A percentile compares a stretch with the other conserved stretches of the same genome.
Conservation (phyloP, 2,888 invertebrate genomes). For the Criorhina ranunculi region DNA sequence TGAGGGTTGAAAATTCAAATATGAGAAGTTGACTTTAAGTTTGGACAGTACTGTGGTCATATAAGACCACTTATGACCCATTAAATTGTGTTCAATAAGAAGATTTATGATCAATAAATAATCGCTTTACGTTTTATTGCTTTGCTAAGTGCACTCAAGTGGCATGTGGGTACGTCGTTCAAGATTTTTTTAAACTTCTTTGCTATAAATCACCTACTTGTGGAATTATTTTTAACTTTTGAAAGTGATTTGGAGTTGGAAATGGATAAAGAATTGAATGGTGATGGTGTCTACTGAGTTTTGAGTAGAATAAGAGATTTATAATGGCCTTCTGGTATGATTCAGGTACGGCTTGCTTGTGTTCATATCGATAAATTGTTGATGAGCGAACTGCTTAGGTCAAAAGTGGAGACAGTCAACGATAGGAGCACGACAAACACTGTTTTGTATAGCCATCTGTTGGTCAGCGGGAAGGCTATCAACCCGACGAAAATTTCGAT, state of each 20-base stretch:
- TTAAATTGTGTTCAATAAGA: slow-evolving; percentile 20
- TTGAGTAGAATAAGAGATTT: too few species aligned
- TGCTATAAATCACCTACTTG: background rate
- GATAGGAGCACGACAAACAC: too few species aligned
- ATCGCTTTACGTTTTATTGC: slow-evolving; percentile 22
- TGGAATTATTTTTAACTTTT: background rate
- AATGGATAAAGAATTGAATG: background rate
- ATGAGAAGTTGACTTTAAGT: background rate
- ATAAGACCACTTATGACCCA: slow-evolving; percentile 1
- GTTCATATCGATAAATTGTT: too few species aligned
- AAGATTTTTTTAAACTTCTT: background rate
- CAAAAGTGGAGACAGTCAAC: too few species aligned
- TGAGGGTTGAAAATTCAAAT: background rate
- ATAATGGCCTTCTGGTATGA: too few species aligned
- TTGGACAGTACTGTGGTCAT: background rate
- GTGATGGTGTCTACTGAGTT: background rate
- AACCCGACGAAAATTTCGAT: too few species aligned
- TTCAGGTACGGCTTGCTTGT: too few species aligned
- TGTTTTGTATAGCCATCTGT: too few species aligned
- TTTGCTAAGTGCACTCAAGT: slow-evolving; percentile 13
- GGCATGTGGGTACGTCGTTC: background rate
- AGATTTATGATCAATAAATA: slow-evolving; percentile 35
- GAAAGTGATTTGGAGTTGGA: slow-evolving; percentile 1
- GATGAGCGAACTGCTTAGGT: too few species aligned
- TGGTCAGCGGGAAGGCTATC: too few species aligned